Base-by-base conservation (phyloP, 2,888 invertebrate genomes). In the Mimas tiliae region DNA sequence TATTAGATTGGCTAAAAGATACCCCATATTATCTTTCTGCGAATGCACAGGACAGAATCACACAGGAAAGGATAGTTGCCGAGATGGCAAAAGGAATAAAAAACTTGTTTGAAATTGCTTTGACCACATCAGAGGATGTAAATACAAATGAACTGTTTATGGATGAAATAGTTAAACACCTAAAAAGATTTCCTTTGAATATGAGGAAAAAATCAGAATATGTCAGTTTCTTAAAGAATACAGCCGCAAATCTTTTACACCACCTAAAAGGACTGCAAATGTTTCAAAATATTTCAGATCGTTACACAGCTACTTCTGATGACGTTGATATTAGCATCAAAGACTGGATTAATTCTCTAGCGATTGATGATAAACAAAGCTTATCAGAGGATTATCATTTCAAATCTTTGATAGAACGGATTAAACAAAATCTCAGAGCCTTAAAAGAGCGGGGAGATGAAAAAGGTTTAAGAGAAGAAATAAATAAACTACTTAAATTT, bases 1-100 rank as follows among this genome's bases (percentile, higher is more conserved):
- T 81, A 66, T 50, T 68, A 11, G 74, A 76, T 58, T 82, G 80
- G 80, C 16, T 83, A 12, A 76, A 70, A 69, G 58, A 66, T 33
- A 66, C 70, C 34, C 71, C 77, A 0, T 64, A 74, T 8, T 77
- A 77, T 62, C 68, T 73, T 58, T 63, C 62, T 19, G 67, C 51
- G 63, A 68, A 65, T 21, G 48, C 65, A 14, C 21, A 27, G 14
- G 75, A 78, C 0, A 75, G 69, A 68, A 65, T 50, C 27, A 42
- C 65, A 8, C 72, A 74, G 65, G 74, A 78, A 62, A 55, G 71
- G 4, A 27, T 72, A 33, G 58, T 75, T 27, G 63, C 67, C 34
- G 71, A 73, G 12, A 64, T 78, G 9, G 74, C 70, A 6, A 67
- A 72, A 65, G 70, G 66, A 19, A 63, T 78, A 27, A 72, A 70